These are phyloP conservation scores for Chiloscyllium punctatum DNA, from an alignment of 2,797 vertebrate species.

Conservation along the genomic window DNA sequence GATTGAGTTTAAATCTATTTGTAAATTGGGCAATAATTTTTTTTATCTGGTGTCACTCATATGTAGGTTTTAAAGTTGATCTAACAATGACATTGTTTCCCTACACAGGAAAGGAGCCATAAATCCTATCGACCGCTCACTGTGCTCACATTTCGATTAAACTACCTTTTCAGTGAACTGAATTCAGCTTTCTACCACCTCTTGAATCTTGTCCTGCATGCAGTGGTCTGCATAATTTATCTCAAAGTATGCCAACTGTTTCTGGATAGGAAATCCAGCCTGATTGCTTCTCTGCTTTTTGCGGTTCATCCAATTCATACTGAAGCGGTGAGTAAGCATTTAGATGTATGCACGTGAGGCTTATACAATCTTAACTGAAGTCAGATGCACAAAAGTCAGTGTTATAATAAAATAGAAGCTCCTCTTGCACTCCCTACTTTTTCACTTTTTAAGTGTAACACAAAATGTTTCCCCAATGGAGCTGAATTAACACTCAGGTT, in stretches of 20 bases:
- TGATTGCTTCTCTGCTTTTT: constrained; percentile 83
- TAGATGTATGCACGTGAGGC: not conserved
- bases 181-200: constrained; percentile 89
- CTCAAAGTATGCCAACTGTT: constrained; percentile 86
- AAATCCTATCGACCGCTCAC: constrained; percentile 95
- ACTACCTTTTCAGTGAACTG: constrained; percentile 89
- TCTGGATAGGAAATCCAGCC: constrained; percentile 71
- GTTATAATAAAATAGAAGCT: not conserved
- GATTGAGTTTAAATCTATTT: not conserved
- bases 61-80: not conserved
- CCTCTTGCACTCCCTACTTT: not conserved
- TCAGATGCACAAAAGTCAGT: not conserved
- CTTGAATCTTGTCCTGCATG: constrained; percentile 80
- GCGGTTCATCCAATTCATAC: constrained; percentile 94
- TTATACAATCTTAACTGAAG: not conserved
- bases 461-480: not conserved
- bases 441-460: not conserved
- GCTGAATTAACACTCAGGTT: not conserved
- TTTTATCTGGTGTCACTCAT: not conserved
- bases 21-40: not conserved
- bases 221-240: constrained; percentile 79
- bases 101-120: constrained; percentile 84
- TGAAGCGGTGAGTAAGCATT: constrained; percentile 80
- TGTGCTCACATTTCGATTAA: constrained; percentile 90
- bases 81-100: constrained; percentile 41